Evolutionary conservation across 2,888 invertebrate genomes (phyloP), one percentile per base, ranked within the genome.

Genomic region (Synergus umbraculus): DNA sequence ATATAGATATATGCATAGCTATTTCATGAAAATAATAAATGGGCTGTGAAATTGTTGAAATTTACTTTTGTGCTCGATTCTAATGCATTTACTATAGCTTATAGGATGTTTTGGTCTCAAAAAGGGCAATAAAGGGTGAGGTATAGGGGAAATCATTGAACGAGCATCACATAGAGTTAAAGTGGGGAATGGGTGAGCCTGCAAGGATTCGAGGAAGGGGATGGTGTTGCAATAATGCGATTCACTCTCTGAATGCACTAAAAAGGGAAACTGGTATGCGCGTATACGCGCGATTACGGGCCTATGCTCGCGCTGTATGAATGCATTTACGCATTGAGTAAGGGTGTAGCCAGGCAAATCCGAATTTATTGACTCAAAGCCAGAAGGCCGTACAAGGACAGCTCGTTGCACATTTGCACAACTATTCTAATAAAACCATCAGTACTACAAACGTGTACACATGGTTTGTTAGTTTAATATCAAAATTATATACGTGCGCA

Each of bases 161-260:
- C 18, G 66, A 67, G 22, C 22, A 46, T 67, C 29, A 67, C 29
- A 67, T 12, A 12, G 46, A 66, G 44, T 66, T 18, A 66, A 44
- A 66, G 37, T 49, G n/a, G 77, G 54, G 13, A 9, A 76, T 9
- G 18, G 37, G 22, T 13, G 18, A 49, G 76, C 22, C 22, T 29
- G 22, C 29, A 64, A 60, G 46, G 58, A 64, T 46, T 41, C 44
- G 66, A 69, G 44, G 54, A 76, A 79, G 76, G 79, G 81, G 86
- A 86, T 81, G 80, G 41, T 79, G 87, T 87, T 88, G 88, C 89
- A 90, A 90, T 90, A 90, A 90, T 88, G 89, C 88, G 88, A 89
- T 90, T 90, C 89, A 86, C 88, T 87, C 88, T 86, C 67, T 66
- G 89, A 88, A 87, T 89, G 88, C 88, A 87, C 85, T 88, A 89